A percentile compares a stretch with the other conserved stretches of the same genome.
phyloP scores from a whole-genome alignment of 2,797 vertebrate genomes.

The Onychomys torridus region DNA sequence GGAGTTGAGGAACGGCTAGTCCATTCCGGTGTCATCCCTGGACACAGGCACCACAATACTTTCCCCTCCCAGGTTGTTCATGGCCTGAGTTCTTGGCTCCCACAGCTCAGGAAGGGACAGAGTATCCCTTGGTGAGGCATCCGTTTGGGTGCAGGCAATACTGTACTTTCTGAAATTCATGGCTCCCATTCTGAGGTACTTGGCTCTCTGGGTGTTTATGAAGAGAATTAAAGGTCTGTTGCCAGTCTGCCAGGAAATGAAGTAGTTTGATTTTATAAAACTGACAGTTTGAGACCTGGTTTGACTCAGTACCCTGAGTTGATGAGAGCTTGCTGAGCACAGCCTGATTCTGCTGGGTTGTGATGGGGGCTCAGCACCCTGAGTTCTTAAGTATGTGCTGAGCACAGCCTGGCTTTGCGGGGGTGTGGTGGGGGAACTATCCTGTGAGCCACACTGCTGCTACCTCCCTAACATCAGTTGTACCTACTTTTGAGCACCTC shows the following conservation, averaged over 20 bases:
- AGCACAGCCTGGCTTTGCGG: not conserved
- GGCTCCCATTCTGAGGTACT: not conserved
- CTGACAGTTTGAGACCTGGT: not conserved
- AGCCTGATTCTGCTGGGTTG: not conserved
- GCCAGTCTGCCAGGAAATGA: not conserved
- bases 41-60: not conserved
- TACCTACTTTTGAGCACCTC: not conserved
- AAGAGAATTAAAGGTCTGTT: conserved; percentile 32
- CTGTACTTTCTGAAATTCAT: not conserved
- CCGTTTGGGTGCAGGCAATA: not conserved
- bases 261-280: conserved; percentile 25
- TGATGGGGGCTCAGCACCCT: no score
- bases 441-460: not conserved
- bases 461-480: not conserved
- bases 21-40: not conserved
- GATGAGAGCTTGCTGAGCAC: not conserved
- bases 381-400: not conserved
- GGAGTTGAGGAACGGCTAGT: not conserved
- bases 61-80: not conserved
- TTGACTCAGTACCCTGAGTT: not conserved
- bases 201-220: not conserved
- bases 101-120: not conserved
- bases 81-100: not conserved
- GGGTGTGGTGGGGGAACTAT: not conserved
- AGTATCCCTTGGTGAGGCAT: not conserved